Conservation (phyloP, 2,888 invertebrate genomes). For the Cybosia mesomella region DNA sequence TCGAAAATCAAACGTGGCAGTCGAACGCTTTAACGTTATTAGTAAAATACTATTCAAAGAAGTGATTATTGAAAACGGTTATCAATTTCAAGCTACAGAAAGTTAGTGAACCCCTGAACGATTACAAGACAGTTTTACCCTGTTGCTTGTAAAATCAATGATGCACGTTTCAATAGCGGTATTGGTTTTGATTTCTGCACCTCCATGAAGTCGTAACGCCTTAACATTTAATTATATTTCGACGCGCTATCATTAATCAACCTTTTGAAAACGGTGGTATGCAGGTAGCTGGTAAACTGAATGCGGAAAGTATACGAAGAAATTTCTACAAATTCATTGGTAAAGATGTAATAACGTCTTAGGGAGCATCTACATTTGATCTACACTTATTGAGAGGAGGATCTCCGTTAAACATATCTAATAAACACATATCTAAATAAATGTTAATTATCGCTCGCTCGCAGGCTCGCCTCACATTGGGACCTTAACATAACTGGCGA, state of each 20-base stretch:
- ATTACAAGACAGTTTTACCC: not conserved
- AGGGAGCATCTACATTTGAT: not conserved
- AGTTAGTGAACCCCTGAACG: not conserved
- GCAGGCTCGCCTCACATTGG: no score
- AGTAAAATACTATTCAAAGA: not conserved
- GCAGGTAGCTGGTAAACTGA: not conserved
- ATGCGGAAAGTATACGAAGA: not conserved
- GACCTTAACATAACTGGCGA: no score
- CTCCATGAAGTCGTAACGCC: slow-evolving; percentile 5
- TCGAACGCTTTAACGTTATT: not conserved
- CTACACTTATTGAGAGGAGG: not conserved
- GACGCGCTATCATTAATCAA: not conserved
- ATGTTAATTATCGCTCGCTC: no score
- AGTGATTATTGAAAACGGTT: not conserved
- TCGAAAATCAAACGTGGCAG: no score
- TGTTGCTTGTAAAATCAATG: not conserved
- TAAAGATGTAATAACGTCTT: not conserved
- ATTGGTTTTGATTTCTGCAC: not conserved
- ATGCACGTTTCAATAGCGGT: not conserved
- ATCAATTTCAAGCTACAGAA: not conserved
- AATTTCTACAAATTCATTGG: not conserved
- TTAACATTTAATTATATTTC: slow-evolving; percentile 9
- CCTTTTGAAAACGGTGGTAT: slow-evolving; percentile 2
- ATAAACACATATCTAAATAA: no score
- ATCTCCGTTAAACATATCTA: no score